Conservation (phyloP, 2,797 vertebrate genomes). For the Cercopithecus diana region DNA sequence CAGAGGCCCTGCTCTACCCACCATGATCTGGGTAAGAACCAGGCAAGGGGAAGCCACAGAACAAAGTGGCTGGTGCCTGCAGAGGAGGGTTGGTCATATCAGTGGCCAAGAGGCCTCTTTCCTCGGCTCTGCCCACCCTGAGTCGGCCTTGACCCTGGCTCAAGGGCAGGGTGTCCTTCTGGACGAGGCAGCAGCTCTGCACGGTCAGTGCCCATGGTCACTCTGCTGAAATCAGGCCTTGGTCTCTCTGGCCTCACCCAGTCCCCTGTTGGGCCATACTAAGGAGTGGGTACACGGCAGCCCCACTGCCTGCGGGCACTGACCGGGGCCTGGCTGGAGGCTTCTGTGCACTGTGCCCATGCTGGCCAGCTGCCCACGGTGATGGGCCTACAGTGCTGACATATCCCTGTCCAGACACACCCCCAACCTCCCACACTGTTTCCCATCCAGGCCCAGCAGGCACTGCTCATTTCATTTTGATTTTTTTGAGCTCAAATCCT, state of each 20-base stretch:
- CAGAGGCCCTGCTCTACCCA: neutral
- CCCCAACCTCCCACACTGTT: neutral
- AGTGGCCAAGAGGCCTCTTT: neutral
- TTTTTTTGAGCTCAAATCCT: neutral
- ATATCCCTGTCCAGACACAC: neutral
- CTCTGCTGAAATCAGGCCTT: neutral
- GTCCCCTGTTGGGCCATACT: neutral
- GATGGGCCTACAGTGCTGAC: neutral
- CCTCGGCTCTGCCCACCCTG: neutral
- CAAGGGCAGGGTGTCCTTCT: too few species aligned
- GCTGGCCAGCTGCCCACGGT: accelerated
- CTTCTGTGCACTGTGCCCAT: neutral
- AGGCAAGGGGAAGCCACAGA: neutral
- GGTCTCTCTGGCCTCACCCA: neutral
- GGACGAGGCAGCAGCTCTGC: accelerated
- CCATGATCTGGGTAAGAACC: neutral
- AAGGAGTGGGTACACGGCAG: neutral
- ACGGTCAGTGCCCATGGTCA: too few species aligned
- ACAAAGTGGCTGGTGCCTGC: neutral
- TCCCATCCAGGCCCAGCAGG: neutral
- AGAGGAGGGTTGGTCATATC: accelerated
- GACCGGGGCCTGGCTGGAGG: neutral
- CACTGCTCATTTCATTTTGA: neutral
- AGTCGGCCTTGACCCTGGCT: neutral
- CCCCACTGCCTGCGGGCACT: accelerated